Percentiles rank a stretch among this genome's conserved stretches.
These are phyloP conservation scores for Catharus fuscescens DNA, from an alignment of 2,113 vertebrate genomes.

Conservation along the genomic window DNA sequence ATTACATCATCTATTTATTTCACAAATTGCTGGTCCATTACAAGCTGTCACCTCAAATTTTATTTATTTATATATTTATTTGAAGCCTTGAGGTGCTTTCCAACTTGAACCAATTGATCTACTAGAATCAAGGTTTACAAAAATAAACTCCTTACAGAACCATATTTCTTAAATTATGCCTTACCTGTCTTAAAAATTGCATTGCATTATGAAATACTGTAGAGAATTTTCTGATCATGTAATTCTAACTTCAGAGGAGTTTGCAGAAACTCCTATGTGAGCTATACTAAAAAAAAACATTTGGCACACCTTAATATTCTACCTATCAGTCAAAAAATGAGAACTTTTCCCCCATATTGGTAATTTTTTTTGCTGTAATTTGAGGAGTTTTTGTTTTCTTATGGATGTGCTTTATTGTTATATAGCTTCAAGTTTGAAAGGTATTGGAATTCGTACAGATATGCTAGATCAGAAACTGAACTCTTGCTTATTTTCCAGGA, in stretches of 20 bases:
- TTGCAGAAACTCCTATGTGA: neutral
- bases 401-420: neutral
- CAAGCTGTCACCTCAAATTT: neutral
- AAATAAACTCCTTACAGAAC: neutral
- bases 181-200: neutral
- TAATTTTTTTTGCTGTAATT: neutral
- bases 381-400: neutral
- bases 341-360: neutral
- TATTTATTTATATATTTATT: neutral
- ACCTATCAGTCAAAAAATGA: neutral
- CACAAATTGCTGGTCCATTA: neutral
- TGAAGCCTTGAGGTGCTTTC: neutral
- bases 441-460: neutral
- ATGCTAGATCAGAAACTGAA: neutral
- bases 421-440: neutral
- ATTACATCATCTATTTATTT: neutral
- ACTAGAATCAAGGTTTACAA: neutral
- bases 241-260: neutral
- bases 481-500: neutral
- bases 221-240: neutral
- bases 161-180: neutral
- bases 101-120: neutral
- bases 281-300: neutral
- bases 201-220: neutral
- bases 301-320: neutral